Conservation (phyloP, 2,797 vertebrate species). For the Chiroxiphia lanceolata region DNA sequence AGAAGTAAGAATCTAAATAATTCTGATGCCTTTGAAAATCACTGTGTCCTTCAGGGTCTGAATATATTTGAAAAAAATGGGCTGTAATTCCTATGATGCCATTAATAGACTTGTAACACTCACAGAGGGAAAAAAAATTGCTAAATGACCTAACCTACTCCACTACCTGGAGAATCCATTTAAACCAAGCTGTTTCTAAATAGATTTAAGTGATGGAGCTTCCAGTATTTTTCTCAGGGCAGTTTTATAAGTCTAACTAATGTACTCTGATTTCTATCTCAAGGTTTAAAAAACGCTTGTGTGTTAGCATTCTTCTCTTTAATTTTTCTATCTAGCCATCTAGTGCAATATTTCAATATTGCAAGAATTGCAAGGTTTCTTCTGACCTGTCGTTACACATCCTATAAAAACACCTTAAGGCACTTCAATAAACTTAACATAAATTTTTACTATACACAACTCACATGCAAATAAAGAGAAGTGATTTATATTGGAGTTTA, state of each 20-base stretch:
- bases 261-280: neutral
- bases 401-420: neutral
- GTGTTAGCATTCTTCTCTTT: neutral
- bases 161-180: neutral
- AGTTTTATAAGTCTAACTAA: neutral
- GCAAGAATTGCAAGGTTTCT: neutral
- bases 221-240: neutral
- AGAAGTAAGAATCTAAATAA: neutral
- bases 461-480: constrained; percentile 36
- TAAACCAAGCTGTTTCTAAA: neutral
- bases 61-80: neutral
- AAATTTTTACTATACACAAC: neutral
- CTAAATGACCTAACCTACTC: neutral
- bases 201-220: neutral
- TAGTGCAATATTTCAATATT: neutral
- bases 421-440: neutral
- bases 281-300: neutral
- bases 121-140: neutral
- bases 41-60: neutral
- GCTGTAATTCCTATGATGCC: neutral
- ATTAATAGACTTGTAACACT: neutral
- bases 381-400: neutral
- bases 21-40: neutral
- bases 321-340: neutral
- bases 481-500: constrained; percentile 54